Conservation (phyloP, 2,797 vertebrate species). For the Hydrophis major region DNA sequence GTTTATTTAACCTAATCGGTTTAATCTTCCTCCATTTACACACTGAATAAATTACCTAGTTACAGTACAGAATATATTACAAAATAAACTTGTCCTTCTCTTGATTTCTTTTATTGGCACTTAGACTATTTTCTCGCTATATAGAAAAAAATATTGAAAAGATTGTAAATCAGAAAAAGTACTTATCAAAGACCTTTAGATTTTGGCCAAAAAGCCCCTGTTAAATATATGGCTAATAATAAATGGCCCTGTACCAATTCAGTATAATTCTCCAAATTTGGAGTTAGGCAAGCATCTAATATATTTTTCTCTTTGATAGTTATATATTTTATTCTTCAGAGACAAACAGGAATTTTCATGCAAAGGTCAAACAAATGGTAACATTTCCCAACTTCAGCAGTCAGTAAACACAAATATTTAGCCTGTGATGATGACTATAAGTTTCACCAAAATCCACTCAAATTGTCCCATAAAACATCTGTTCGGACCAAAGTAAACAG, state of each 20-base stretch:
- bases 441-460: neutral
- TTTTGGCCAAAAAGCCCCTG: neutral
- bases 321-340: neutral
- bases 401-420: neutral
- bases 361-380: conserved; percentile 15
- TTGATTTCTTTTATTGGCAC: neutral
- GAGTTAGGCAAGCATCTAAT: conserved; percentile 21
- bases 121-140: neutral
- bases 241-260: neutral
- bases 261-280: conserved; percentile 17
- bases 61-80: neutral
- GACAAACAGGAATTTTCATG: conserved; percentile 1
- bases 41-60: neutral
- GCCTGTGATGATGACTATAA: neutral
- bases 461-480: neutral
- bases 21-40: neutral
- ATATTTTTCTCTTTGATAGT: neutral
- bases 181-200: neutral
- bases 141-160: neutral
- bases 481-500: neutral
- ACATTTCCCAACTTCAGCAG: conserved; percentile 12
- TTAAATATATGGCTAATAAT: neutral
- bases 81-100: neutral
- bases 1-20: neutral
- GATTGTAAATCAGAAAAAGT: neutral